phyloP scores from a whole-genome alignment of 23 tunicate genomes.

The Ascidia mentula region DNA sequence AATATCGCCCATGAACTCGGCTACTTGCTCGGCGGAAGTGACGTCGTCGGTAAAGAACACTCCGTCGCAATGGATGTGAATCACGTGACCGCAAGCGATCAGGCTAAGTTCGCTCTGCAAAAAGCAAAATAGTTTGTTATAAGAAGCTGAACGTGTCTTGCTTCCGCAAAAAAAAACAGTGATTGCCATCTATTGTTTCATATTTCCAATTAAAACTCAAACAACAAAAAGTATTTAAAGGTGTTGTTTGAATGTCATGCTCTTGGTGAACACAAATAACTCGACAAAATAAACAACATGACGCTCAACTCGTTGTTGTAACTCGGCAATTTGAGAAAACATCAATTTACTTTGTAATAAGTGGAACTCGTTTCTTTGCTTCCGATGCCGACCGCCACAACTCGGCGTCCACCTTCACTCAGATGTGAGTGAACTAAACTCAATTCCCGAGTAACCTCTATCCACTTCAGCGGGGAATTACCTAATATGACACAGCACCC shows the following conservation, averaged over 20 bases:
- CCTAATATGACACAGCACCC: too few relatives aligned
- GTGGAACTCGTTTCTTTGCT: background rate
- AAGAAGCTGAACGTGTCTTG: too few relatives aligned
- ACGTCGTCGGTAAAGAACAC: conserved; percentile 8
- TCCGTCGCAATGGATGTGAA: background rate
- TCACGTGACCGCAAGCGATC: conserved; percentile 17
- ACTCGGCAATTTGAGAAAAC: too few relatives aligned
- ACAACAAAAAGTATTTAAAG: too few relatives aligned
- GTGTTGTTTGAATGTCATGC: too few relatives aligned
- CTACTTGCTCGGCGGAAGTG: background rate
- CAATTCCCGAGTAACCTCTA: background rate
- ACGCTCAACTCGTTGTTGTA: too few relatives aligned
- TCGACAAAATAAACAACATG: too few relatives aligned
- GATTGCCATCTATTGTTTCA: too few relatives aligned
- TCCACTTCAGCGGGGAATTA: background rate
- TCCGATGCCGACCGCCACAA: background rate
- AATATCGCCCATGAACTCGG: background rate
- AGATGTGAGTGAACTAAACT: background rate
- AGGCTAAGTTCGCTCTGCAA: conserved; percentile 10
- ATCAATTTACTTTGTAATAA: background rate
- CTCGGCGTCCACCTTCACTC: background rate
- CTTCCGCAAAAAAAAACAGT: too few relatives aligned
- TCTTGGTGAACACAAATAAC: too few relatives aligned
- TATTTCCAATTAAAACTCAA: too few relatives aligned
- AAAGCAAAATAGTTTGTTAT: background rate